Conservation (phyloP, 1,140 invertebrate genomes). For the Heliconius eleuchia region DNA sequence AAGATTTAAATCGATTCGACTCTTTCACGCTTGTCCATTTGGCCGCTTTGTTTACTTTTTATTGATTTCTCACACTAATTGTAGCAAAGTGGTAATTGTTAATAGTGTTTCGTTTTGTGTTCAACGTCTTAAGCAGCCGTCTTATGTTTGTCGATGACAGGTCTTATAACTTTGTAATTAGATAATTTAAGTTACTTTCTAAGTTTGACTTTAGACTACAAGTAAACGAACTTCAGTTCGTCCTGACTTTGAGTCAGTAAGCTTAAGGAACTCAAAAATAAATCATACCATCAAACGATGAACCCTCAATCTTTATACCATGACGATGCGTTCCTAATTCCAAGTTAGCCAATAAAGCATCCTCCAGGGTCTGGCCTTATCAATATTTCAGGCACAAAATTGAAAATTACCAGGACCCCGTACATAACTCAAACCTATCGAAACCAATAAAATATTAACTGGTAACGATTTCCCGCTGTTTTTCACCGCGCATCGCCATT, state of each 20-base stretch:
- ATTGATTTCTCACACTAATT: conserved; percentile 50
- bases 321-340: conserved; percentile 16
- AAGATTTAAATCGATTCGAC: conserved; percentile 49
- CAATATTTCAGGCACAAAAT: conserved; percentile 77
- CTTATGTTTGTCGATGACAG: not conserved
- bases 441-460: conserved; percentile 78
- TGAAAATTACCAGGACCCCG: conserved; percentile 69
- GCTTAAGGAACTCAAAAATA: not conserved
- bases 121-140: not conserved
- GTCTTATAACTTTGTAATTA: not conserved
- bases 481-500: conserved; percentile 66
- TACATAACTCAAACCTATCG: conserved; percentile 76
- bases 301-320: conserved; percentile 11
- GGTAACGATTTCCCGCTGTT: conserved; percentile 69
- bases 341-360: conserved; percentile 40
- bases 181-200: conserved; percentile 7
- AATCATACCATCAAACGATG: not conserved
- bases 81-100: conserved; percentile 33
- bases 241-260: not conserved
- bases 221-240: not conserved
- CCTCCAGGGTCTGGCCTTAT: conserved; percentile 51
- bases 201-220: not conserved
- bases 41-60: conserved; percentile 44
- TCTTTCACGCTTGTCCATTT: conserved; percentile 51
- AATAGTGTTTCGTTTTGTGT: conserved; percentile 13